Percentiles rank a stretch among this genome's conserved stretches.
phyloP scores from a whole-genome alignment of 2,888 invertebrate genomes.

The Laspeyria flexula region DNA sequence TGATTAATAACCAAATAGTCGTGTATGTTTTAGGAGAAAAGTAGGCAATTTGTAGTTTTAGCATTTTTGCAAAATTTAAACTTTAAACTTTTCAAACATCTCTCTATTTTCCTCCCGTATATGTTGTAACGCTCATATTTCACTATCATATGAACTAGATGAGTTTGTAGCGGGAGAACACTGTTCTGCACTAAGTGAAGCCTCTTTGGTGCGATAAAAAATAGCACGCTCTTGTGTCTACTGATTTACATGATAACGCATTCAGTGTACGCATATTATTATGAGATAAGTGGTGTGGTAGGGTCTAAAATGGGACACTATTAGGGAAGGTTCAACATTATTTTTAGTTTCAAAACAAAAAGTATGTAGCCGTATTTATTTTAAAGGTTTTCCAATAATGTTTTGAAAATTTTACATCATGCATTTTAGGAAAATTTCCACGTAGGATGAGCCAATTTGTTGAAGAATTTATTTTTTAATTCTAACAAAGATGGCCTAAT shows the following conservation, averaged over 20 bases:
- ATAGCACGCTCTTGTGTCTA: constrained; percentile 34
- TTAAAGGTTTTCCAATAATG: no score
- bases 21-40: no score
- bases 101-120: constrained; percentile 37
- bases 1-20: no score
- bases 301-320: no score
- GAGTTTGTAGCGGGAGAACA: constrained; percentile 53
- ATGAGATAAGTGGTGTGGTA: constrained; percentile 23
- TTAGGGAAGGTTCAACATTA: constrained; percentile 11
- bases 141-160: constrained; percentile 49
- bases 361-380: no score
- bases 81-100: not conserved
- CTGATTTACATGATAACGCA: constrained; percentile 41
- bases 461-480: no score
- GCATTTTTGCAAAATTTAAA: not conserved
- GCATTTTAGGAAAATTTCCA: no score
- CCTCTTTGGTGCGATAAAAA: constrained; percentile 48
- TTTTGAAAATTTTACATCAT: no score
- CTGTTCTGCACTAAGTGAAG: constrained; percentile 49
- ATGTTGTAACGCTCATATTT: constrained; percentile 54
- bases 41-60: no score
- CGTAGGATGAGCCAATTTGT: no score
- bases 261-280: constrained; percentile 32
- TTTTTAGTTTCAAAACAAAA: constrained; percentile 4
- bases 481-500: no score